Conservation (phyloP, 2,113 vertebrate species). For the Hydrolagus affinis region DNA sequence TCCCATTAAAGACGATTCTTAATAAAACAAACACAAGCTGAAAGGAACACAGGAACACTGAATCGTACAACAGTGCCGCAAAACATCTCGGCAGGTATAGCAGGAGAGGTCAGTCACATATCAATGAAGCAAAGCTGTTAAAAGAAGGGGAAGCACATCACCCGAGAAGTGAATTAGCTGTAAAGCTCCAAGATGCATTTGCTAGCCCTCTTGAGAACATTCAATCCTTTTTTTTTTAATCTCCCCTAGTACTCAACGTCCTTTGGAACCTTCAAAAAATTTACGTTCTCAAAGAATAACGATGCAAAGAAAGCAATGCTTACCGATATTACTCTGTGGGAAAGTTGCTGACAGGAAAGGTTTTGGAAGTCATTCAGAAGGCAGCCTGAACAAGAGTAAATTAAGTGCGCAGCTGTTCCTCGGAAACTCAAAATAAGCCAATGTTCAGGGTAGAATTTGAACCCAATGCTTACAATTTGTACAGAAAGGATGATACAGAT, state of each 20-base stretch:
- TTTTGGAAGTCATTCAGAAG: slow-evolving; percentile 18
- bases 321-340: neutral
- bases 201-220: neutral
- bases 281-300: neutral
- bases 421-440: neutral
- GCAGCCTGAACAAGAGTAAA: neutral
- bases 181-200: neutral
- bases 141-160: neutral
- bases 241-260: neutral
- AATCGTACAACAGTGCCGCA: neutral
- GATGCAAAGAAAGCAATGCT: neutral
- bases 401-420: neutral
- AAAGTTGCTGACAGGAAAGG: neutral
- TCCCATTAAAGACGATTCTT: neutral
- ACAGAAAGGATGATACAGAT: too few relatives aligned
- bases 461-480: too few relatives aligned
- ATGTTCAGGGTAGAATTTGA: neutral
- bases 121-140: neutral
- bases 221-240: neutral
- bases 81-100: neutral
- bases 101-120: neutral
- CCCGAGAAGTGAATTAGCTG: slow-evolving; percentile 7
- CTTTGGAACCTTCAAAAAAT: neutral
- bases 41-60: neutral
- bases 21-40: neutral